Conservation (phyloP, 2,888 invertebrate species). For the Drosophila emarginata region DNA sequence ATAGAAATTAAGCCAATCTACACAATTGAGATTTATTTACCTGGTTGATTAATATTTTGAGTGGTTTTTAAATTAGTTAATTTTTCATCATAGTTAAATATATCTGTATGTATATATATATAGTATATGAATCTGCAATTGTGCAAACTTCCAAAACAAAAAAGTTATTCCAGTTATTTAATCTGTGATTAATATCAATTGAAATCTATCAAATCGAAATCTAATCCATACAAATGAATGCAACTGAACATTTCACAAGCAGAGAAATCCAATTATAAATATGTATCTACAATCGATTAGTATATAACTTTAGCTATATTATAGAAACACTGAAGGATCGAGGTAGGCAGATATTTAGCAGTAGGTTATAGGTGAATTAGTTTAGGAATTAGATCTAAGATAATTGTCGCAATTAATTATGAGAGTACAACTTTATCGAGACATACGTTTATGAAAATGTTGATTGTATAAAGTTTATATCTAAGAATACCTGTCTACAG, state of each 20-base stretch:
- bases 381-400: constrained; percentile 50
- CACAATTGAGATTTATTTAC: constrained; percentile 43
- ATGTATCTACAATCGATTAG: constrained; percentile 31
- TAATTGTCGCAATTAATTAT: constrained; percentile 63
- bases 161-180: constrained; percentile 69
- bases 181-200: constrained; percentile 68
- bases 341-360: constrained; percentile 75
- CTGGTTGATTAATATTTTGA: constrained; percentile 28
- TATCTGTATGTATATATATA: constrained; percentile 44
- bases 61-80: constrained; percentile 64
- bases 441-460: constrained; percentile 60
- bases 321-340: constrained; percentile 64
- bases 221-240: constrained; percentile 55
- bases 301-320: constrained; percentile 34
- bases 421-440: constrained; percentile 68
- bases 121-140: constrained; percentile 21
- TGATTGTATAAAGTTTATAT: constrained; percentile 38
- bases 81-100: constrained; percentile 46
- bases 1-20: constrained; percentile 24
- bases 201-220: constrained; percentile 54
- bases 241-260: constrained; percentile 66
- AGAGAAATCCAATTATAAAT: constrained; percentile 38
- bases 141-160: constrained; percentile 47
- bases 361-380: constrained; percentile 67
- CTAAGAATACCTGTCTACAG: constrained; percentile 31